Base-by-base conservation (phyloP, 2,888 invertebrate genomes). In the Andricus quercusramuli region DNA sequence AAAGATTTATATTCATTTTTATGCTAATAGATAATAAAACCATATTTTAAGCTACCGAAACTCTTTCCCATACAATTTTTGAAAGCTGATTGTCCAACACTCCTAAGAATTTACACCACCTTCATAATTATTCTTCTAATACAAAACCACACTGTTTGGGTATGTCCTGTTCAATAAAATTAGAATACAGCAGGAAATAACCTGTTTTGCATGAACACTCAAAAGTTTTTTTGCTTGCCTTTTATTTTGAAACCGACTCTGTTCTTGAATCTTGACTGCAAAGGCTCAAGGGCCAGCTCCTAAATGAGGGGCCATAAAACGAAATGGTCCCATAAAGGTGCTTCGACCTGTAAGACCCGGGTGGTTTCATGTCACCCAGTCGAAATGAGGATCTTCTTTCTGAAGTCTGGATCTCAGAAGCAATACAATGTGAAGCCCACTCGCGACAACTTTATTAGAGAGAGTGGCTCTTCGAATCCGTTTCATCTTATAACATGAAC, bases 401-500 rank as follows among this genome's bases (percentile, higher is more conserved):
- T 9, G n/a, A n/a, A 56, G 56, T 83, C 81, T 66, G 82, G 80
- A 65, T 80, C 85, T 79, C 79, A 81, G 65, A 79, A 82, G 80
- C 82, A 79, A 80, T 65, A 80, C 80, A 86, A 88, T 86, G 86
- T 84, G 88, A 86, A 89, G 87, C 86, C 84, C 85, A 86, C 86
- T 84, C 85, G 85, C 83, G 86, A 88, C 88, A 89, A 89, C 88
- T 89, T 89, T 89, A 89, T 89, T 89, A 89, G 85, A 87, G 82
- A 80, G 64, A 78, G 64, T 37, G 41, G 59, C 25, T 47, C 32
- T 32, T 74, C 4, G n/a, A 56, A 56, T 56, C 29, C 51, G 32
- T 74, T 74, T 56, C 74, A 74, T 74, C 74, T 74, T 51, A 56
- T 32, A 56, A 56, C 56, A 51, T 74, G 20, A 74, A 74, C 74